phyloP scores from a whole-genome alignment of 2,888 invertebrate genomes.

The Petrolisthes manimaculis region DNA sequence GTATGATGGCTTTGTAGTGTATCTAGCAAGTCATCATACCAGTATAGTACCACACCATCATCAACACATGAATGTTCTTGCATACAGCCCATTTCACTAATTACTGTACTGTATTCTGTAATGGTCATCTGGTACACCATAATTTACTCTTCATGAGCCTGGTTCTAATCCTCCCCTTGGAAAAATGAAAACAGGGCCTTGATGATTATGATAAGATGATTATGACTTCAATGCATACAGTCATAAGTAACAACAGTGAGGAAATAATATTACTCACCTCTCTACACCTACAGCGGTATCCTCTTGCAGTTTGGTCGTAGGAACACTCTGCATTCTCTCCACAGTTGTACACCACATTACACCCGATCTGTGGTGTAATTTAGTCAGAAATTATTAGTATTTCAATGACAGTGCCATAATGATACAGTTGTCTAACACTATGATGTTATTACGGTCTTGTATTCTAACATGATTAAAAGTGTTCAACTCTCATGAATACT shows the following conservation, averaged over 20 bases:
- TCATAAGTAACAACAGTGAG: neutral
- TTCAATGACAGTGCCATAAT: no score
- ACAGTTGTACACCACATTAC: constrained; percentile 83
- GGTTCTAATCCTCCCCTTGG: no score
- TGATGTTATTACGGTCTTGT: no score
- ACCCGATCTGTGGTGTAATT: constrained; percentile 72
- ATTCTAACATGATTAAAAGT: no score
- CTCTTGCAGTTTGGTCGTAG: constrained; percentile 69
- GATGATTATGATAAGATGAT: neutral
- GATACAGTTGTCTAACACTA: no score
- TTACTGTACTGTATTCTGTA: neutral
- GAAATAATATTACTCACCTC: constrained; percentile 67
- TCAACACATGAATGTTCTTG: neutral
- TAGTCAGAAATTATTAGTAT: no score
- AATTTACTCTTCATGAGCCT: no score
- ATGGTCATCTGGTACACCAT: no score
- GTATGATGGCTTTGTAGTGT: no score
- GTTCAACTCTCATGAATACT: no score
- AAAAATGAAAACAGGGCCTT: no score
- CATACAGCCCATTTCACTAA: neutral
- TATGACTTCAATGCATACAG: neutral
- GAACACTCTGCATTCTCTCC: constrained; percentile 83
- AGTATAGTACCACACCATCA: neutral
- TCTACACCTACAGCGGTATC: constrained; percentile 70
- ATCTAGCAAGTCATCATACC: no score